Evolutionary conservation across 2,888 invertebrate genomes (phyloP), one percentile per base, ranked within the genome.

Genomic region (Thera britannica): DNA sequence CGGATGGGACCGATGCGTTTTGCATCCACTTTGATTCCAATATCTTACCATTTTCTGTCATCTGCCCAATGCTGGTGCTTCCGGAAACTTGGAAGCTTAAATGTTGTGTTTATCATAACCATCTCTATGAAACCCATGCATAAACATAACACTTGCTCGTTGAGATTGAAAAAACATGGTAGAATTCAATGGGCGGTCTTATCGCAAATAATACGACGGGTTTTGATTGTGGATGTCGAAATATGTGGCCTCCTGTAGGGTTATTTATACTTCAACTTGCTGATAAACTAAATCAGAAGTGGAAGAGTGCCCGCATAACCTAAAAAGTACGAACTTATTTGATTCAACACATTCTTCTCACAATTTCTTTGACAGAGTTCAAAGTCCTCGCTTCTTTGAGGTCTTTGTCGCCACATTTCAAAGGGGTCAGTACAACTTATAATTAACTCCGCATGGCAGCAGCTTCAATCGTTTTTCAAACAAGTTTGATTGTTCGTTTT

Each of bases 371-470:
- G 79, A 74, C 62, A 65, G 72, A 73, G 80, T 80, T 80, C 84
- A 85, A 82, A 77, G 85, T 79, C 82, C 82, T 79, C 79, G 80
- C 65, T 76, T 84, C 80, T 77, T 75, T 71, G 75, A 79, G 74
- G 77, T 73, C 79, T 80, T 82, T 82, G 69, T 69, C 58, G 83
- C 84, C 87, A 86, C 81, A 75, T 81, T 79, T 82, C 73, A 77
- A 81, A 71, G 83, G 89, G 89, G 89, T 89, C 88, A 85, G 79
- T 82, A 80, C 84, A 84, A 84, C 86, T 88, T 83, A 86, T 90
- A 90, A 92, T 92, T 92, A 92, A 89, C 87, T 86, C 87, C 73
- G 83, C 83, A 81, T 86, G 88, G 77, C 80, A 82, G 81, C 85
- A 79, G 83, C 81, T 86, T 83, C 83, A 83, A 86, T 85, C 83